Evolutionary conservation across 1,140 invertebrate genomes (phyloP).

Genomic region (Drosophila orosa): DNA sequence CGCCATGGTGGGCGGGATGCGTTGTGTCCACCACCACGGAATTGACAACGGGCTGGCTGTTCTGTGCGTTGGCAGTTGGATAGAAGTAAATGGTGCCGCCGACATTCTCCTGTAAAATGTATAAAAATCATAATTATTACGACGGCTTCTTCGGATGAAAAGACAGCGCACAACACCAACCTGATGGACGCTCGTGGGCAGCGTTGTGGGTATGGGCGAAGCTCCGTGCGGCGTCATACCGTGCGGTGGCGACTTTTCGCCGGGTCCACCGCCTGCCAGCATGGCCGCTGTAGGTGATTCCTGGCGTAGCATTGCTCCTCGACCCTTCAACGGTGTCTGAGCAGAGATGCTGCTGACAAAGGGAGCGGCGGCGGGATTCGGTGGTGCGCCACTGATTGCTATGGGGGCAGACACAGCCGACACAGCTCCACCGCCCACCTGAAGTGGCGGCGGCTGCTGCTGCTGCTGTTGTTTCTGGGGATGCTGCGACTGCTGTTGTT

Average conservation of each 20-base stretch:
- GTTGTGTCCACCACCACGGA: slow-evolving; percentile 67
- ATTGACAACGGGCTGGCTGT: slow-evolving; percentile 73
- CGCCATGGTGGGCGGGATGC: slow-evolving; percentile 70
- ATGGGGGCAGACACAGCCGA: slow-evolving; percentile 61
- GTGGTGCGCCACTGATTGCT: slow-evolving; percentile 67
- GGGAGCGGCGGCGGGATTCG: slow-evolving; percentile 68
- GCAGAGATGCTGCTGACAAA: slow-evolving; percentile 69
- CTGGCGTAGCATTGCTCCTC: slow-evolving; percentile 68
- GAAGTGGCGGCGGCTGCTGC: slow-evolving; percentile 29
- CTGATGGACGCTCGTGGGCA: slow-evolving; percentile 85
- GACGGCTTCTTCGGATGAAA: neutral
- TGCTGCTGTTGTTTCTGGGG: slow-evolving; percentile 63
- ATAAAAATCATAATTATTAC: slow-evolving; percentile 13
- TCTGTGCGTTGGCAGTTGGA: slow-evolving; percentile 85
- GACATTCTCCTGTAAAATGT: slow-evolving; percentile 91
- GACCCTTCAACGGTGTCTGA: slow-evolving; percentile 74
- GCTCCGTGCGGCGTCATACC: slow-evolving; percentile 80
- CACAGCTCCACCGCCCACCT: slow-evolving; percentile 42
- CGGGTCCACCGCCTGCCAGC: slow-evolving; percentile 49
- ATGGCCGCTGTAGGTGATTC: slow-evolving; percentile 73
- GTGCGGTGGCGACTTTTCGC: slow-evolving; percentile 78
- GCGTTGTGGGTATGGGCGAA: slow-evolving; percentile 76
- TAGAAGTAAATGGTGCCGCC: slow-evolving; percentile 98
- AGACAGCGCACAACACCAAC: slow-evolving; percentile 57
- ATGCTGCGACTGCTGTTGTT: slow-evolving; percentile 57